These are phyloP conservation scores for Marmota flaviventris DNA, from an alignment of 2,113 vertebrate species.

Conservation along the genomic window DNA sequence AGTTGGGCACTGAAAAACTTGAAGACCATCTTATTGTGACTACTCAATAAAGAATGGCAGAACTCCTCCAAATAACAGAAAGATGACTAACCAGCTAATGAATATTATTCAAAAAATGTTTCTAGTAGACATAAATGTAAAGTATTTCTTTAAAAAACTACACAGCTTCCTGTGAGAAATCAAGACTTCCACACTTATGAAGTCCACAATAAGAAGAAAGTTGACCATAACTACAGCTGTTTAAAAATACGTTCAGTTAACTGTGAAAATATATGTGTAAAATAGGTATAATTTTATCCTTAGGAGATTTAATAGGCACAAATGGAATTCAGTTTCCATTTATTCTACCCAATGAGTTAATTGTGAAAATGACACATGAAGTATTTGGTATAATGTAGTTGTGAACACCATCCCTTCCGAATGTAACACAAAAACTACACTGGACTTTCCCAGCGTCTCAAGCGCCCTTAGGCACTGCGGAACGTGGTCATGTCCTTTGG, in stretches of 20 bases:
- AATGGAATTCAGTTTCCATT: constrained; percentile 62
- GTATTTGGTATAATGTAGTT: constrained; percentile 69
- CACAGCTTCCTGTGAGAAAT: constrained; percentile 65
- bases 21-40: background rate
- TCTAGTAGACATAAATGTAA: constrained; percentile 46
- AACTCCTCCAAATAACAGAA: constrained; percentile 32
- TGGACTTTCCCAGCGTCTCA: background rate
- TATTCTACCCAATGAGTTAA: constrained; percentile 68
- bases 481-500: constrained; percentile 98
- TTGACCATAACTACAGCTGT: constrained; percentile 46
- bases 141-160: constrained; percentile 47
- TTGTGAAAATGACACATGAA: constrained; percentile 29
- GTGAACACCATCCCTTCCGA: constrained; percentile 34
- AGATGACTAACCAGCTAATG: background rate
- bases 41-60: constrained; percentile 29
- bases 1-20: background rate
- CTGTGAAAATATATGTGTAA: constrained; percentile 62
- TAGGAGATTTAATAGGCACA: constrained; percentile 62
- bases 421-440: constrained; percentile 41
- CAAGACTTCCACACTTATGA: constrained; percentile 57
- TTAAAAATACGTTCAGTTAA: constrained; percentile 71
- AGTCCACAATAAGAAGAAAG: constrained; percentile 70
- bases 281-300: constrained; percentile 53
- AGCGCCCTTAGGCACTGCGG: constrained; percentile 91
- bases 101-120: constrained; percentile 47